These are phyloP conservation scores for Oreochromis aureus DNA, from an alignment of 2,113 vertebrate species.

Conservation along the genomic window DNA sequence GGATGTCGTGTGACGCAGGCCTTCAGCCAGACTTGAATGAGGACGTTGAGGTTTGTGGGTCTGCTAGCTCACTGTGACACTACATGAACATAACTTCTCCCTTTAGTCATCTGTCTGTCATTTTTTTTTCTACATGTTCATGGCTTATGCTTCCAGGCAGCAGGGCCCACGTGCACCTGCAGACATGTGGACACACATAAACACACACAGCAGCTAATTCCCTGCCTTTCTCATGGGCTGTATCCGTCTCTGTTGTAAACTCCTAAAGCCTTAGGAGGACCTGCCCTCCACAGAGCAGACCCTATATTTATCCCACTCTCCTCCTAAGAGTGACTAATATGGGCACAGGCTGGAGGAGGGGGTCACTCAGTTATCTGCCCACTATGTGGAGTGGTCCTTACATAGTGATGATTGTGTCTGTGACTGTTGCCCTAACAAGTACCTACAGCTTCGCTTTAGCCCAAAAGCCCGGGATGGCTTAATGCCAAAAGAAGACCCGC, in stretches of 20 bases:
- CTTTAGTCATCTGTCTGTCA: not conserved
- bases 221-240: not conserved
- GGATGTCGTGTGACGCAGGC: not conserved
- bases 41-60: not conserved
- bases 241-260: constrained; percentile 10
- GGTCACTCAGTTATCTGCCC: constrained; percentile 41
- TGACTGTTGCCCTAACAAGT: constrained; percentile 60
- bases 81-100: not conserved
- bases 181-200: not conserved
- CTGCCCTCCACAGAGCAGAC: constrained; percentile 7
- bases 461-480: not conserved
- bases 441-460: not conserved
- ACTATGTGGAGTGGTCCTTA: constrained; percentile 51
- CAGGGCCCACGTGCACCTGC: not conserved
- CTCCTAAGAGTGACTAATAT: constrained; percentile 65
- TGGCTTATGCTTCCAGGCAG: not conserved
- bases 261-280: constrained; percentile 35
- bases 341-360: constrained; percentile 36
- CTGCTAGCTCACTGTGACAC: not conserved
- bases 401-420: constrained; percentile 67
- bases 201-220: not conserved
- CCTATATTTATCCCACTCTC: constrained; percentile 67
- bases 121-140: not conserved
- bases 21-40: not conserved
- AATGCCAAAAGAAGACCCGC: constrained; percentile 33